Percentiles rank a stretch among this genome's conserved stretches.
These are phyloP conservation scores for Rostratula benghalensis DNA, from an alignment of 2,113 vertebrate species.

Conservation along the genomic window DNA sequence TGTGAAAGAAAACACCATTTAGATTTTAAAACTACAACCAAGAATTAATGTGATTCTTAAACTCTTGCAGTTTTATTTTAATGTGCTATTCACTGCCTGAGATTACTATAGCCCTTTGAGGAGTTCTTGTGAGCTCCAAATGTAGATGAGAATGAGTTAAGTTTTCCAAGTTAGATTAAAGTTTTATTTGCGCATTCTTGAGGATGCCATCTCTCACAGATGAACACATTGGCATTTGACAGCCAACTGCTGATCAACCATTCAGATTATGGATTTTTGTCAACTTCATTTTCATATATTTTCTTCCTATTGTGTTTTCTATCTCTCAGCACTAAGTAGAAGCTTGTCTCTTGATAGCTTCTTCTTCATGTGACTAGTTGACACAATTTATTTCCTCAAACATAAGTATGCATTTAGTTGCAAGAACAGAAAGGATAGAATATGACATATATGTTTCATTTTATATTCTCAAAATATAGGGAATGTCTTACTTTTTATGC, in stretches of 20 bases:
- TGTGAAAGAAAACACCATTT: neutral
- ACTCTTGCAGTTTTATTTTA: neutral
- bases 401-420: neutral
- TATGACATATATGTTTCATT: neutral
- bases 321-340: neutral
- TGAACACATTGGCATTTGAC: neutral
- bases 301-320: neutral
- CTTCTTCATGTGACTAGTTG: neutral
- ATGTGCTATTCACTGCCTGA: neutral
- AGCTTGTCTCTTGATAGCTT: neutral
- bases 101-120: neutral
- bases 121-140: neutral
- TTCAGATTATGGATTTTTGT: neutral
- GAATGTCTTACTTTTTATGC: slow-evolving; percentile 72
- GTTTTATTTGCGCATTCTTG: neutral
- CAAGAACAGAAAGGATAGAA: neutral
- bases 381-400: neutral
- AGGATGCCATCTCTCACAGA: neutral
- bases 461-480: neutral
- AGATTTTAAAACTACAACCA: neutral
- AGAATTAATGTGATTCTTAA: neutral
- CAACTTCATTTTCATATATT: neutral
- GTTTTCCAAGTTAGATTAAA: neutral
- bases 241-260: neutral
- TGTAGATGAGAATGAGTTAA: neutral